phyloP scores from a whole-genome alignment of 64 coral and sea anemone species.

The Pocillopora damicornis region DNA sequence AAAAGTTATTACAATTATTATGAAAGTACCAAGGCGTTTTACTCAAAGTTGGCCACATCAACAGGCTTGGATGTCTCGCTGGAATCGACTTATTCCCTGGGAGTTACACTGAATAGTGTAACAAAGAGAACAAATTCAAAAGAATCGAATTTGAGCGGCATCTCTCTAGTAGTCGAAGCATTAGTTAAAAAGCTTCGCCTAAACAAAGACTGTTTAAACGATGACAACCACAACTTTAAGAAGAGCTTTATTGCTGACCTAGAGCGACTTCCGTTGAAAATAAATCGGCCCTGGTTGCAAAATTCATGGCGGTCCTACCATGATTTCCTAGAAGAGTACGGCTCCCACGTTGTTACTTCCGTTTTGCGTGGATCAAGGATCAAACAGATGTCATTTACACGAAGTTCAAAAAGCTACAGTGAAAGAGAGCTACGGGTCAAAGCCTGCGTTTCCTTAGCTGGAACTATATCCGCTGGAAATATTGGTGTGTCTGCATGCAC shows the following conservation, averaged over 20 bases:
- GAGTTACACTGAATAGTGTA: background rate
- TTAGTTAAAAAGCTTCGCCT: conserved; percentile 17
- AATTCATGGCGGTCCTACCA: conserved; percentile 56
- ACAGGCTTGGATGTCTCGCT: conserved; percentile 18
- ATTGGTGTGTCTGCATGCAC: too few relatives aligned
- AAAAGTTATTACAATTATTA: background rate
- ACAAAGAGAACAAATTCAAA: conserved; percentile 1
- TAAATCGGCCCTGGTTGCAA: conserved; percentile 31
- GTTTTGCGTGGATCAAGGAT: conserved; percentile 44
- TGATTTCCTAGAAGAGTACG: conserved; percentile 35
- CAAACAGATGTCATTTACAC: conserved; percentile 33
- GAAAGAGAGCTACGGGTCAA: conserved; percentile 40
- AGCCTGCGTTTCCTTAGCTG: too few relatives aligned
- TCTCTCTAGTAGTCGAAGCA: conserved; percentile 3
- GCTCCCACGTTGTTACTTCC: conserved; percentile 52
- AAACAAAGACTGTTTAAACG: conserved; percentile 25
- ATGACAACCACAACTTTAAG: background rate
- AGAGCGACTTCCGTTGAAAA: conserved; percentile 13
- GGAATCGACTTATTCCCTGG: conserved; percentile 19
- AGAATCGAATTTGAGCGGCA: conserved; percentile 15
- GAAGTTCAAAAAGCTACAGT: conserved; percentile 2
- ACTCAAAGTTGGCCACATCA: conserved; percentile 9
- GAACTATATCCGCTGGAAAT: too few relatives aligned
- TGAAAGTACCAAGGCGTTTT: conserved; percentile 27
- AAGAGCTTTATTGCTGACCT: conserved; percentile 24